phyloP scores from a whole-genome alignment of 2,888 invertebrate genomes.

The Melieria crassipennis region DNA sequence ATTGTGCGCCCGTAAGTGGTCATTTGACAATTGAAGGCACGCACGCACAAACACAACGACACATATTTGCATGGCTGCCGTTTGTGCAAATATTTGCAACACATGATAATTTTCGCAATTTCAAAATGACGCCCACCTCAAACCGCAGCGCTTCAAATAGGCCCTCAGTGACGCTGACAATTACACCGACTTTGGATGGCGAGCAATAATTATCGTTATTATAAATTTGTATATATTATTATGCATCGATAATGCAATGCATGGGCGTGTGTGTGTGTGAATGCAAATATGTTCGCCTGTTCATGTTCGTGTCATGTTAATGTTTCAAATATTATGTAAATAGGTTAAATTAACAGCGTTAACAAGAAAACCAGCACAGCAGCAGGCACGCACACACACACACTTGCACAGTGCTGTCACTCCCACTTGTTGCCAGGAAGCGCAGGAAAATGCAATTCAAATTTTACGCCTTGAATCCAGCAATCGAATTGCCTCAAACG shows the following conservation, averaged over 20 bases:
- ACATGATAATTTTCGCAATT: constrained; percentile 37
- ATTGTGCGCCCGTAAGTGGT: neutral
- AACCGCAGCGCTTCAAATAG: constrained; percentile 12
- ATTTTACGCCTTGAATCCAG: no score
- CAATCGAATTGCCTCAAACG: no score
- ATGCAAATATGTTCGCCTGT: constrained; percentile 1
- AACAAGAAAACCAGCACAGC: neutral
- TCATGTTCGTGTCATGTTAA: constrained; percentile 14
- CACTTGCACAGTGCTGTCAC: neutral
- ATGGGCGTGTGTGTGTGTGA: constrained; percentile 8
- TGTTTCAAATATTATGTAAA: constrained; percentile 42
- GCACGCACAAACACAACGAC: constrained; percentile 5
- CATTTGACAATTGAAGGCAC: constrained; percentile 22
- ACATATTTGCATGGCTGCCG: neutral
- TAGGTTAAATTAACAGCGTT: constrained; percentile 45
- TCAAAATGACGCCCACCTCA: constrained; percentile 21
- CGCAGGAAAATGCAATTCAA: no score
- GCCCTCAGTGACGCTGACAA: neutral
- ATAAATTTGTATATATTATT: constrained; percentile 37
- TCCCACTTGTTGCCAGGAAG: no score
- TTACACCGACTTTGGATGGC: constrained; percentile 1
- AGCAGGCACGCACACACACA: neutral
- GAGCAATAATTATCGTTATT: constrained; percentile 41
- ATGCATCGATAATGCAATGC: neutral
- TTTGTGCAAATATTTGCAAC: constrained; percentile 39